These are phyloP conservation scores for Anguilla obscura DNA, from an alignment of 2,797 vertebrate species.

Conservation along the genomic window DNA sequence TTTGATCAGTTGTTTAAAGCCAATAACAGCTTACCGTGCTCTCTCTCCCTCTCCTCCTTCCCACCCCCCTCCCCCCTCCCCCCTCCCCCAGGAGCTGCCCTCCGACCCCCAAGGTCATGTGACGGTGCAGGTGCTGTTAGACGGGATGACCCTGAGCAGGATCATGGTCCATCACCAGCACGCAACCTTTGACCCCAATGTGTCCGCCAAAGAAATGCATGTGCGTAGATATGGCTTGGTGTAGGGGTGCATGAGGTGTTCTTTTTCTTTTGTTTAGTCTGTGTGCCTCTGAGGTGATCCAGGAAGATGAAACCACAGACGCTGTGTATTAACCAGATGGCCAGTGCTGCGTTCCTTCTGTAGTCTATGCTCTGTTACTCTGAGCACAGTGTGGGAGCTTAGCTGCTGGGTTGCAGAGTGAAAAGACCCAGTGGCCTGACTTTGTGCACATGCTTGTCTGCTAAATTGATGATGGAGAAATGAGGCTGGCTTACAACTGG, in stretches of 20 bases:
- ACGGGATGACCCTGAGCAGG: conserved; percentile 75
- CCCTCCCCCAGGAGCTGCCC: conserved; percentile 73
- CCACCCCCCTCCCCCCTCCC: neutral
- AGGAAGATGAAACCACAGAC: neutral
- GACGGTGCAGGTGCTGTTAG: conserved; percentile 76
- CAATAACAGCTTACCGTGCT: neutral
- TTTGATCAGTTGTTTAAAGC: neutral
- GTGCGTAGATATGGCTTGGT: neutral
- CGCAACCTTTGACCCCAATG: conserved; percentile 44
- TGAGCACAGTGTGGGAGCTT: neutral
- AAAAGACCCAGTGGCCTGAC: too few species aligned
- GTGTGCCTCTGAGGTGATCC: neutral
- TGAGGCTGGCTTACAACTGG: too few species aligned
- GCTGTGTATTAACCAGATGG: neutral
- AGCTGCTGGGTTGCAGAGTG: neutral
- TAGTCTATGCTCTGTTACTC: neutral
- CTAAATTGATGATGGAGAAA: too few species aligned
- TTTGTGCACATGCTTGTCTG: too few species aligned
- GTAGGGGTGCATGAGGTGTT: neutral
- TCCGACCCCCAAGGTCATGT: conserved; percentile 65
- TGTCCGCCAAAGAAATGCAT: conserved; percentile 36
- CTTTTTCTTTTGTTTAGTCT: neutral
- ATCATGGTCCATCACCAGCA: conserved; percentile 82
- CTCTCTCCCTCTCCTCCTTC: neutral
- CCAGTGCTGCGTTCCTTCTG: neutral